A percentile compares a stretch with the other conserved stretches of the same genome.
Conservation (phyloP, 2,113 vertebrate species). For the Thamnophis sirtalis region DNA sequence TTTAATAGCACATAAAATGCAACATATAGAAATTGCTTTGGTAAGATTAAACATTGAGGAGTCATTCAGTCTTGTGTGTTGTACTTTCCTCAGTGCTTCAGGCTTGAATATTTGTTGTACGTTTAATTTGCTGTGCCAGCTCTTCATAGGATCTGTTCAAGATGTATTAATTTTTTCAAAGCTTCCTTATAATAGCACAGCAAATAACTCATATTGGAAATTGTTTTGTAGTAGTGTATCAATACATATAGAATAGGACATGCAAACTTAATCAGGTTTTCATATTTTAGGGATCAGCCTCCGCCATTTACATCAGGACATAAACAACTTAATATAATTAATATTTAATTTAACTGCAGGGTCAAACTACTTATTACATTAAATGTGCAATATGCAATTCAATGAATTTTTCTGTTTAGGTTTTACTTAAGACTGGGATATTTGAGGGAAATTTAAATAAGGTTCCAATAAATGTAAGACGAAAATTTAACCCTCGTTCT, state of each 20-base stretch:
- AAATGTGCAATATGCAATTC: background rate
- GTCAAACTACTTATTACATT: background rate
- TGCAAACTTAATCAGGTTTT: background rate
- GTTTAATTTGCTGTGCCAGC: background rate
- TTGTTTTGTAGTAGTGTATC: background rate
- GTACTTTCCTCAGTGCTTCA: slow-evolving; percentile 16
- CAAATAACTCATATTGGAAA: background rate
- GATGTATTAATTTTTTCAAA: background rate
- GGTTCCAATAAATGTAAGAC: background rate
- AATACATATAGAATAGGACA: background rate
- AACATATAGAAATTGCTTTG: slow-evolving; percentile 65
- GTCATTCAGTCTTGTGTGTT: slow-evolving; percentile 47
- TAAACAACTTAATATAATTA: background rate
- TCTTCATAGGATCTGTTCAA: background rate
- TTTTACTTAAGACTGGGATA: background rate
- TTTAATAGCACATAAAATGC: slow-evolving; percentile 74
- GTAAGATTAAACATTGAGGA: slow-evolving; percentile 59
- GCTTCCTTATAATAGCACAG: background rate
- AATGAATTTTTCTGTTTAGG: background rate
- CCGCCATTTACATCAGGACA: background rate
- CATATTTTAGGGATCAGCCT: background rate
- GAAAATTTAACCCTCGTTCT: background rate
- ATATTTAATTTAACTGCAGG: background rate
- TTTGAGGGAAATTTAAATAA: background rate
- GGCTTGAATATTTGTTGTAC: slow-evolving; percentile 17